Conservation (phyloP, 2,797 vertebrate genomes). For the Todus mexicanus region DNA sequence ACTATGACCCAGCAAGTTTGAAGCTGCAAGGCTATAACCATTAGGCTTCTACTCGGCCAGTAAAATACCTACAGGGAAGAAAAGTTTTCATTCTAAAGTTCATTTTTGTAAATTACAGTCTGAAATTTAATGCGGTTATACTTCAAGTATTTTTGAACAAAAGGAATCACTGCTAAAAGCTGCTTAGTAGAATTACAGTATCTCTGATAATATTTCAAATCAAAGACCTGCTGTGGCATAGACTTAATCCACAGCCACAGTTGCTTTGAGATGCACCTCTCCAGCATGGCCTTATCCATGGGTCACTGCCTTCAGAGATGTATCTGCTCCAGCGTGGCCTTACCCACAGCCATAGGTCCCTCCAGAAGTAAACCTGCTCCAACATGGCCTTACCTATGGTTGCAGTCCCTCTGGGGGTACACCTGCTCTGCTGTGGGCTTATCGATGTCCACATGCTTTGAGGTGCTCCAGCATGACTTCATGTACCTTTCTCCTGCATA, state of each 20-base stretch:
- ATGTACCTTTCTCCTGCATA: not conserved
- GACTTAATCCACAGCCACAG: not conserved
- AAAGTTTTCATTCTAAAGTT: not conserved
- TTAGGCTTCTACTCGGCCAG: not conserved
- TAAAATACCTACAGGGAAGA: not conserved
- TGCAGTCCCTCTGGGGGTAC: not conserved
- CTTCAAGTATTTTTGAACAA: not conserved
- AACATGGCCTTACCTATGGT: rapidly evolving
- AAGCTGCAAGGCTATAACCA: not conserved
- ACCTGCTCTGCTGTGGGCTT: not conserved
- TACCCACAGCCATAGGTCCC: not conserved
- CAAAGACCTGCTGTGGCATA: not conserved
- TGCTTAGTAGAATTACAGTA: not conserved
- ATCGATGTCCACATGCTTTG: not conserved
- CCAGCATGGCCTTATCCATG: not conserved
- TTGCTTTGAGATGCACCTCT: not conserved
- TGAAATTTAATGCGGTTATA: not conserved
- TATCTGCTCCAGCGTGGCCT: not conserved
- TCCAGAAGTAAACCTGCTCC: not conserved
- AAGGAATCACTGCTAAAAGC: not conserved
- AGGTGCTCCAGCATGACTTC: not conserved
- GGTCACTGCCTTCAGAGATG: not conserved
- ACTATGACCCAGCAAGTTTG: not conserved
- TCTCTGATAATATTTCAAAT: not conserved
- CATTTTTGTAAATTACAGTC: not conserved